Percentiles rank a stretch among this genome's conserved stretches.
Evolutionary conservation across 2,888 invertebrate species (phyloP).

Genomic region (Aphrophora alni): DNA sequence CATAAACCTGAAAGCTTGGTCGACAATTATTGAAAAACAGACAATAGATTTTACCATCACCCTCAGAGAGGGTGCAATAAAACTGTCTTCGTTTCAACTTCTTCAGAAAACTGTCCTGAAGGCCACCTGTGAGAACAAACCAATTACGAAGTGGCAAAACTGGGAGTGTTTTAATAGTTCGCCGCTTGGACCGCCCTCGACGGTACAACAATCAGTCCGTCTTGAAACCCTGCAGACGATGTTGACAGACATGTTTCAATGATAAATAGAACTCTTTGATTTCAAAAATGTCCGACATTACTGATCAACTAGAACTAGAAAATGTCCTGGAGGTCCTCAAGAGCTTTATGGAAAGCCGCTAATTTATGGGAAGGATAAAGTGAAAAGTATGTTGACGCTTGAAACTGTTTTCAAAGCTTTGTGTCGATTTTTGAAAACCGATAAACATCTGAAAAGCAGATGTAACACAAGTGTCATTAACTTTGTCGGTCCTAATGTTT

Average conservation of each 20-base stretch:
- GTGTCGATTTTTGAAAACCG: neutral
- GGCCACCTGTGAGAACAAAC: neutral
- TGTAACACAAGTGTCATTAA: neutral
- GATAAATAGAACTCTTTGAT: neutral
- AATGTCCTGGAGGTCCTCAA: neutral
- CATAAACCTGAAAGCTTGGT: neutral
- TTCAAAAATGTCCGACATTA: neutral
- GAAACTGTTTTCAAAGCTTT: neutral
- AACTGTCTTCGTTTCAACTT: neutral
- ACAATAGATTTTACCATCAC: neutral
- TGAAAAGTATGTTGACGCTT: neutral
- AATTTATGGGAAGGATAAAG: neutral
- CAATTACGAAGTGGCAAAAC: neutral
- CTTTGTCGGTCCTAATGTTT: neutral
- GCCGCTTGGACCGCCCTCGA: neutral
- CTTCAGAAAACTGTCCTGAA: neutral
- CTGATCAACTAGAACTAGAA: neutral
- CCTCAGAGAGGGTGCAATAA: neutral
- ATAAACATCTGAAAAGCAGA: neutral
- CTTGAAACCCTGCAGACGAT: neutral
- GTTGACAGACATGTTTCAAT: constrained; percentile 9
- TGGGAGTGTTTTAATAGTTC: neutral
- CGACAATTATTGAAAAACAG: neutral
- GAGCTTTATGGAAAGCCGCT: neutral
- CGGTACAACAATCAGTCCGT: neutral